Evolutionary conservation across 2,797 vertebrate species (phyloP), one percentile per base, ranked within the genome.

Genomic region (Jordanella pulchra): DNA sequence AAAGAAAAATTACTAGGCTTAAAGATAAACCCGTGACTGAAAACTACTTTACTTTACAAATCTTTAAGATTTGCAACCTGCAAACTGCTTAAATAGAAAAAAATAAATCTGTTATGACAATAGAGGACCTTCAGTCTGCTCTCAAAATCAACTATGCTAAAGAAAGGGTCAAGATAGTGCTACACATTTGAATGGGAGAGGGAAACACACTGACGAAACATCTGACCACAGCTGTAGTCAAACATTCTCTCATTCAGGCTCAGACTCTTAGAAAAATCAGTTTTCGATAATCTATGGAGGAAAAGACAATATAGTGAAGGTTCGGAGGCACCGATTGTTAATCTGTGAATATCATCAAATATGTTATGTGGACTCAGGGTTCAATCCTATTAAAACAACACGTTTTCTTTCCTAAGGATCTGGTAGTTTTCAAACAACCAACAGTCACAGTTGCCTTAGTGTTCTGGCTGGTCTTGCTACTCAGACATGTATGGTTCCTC

Each of bases 1-100:
- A 67, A 7, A 5, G 35, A 7, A 39, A 39, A 0, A n/a, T n/a
- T n/a, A n/a, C n/a, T n/a, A n/a, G n/a, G n/a, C n/a, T n/a, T n/a
- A n/a, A 39, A 39, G 39, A 63, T 27, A 69, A 30, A 47, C 55
- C 48, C 15, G 42, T 68, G 17, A 63, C 3, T 69, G 58, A 14
- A 55, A 66, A 73, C 60, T 35, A 25, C 18, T 27, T 55, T 35
- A 13, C 55, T 58, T 32, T 27, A 7, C 67, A 65, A 70, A 42
- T 44, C 11, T 56, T 30, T 55, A 32, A 66, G 50, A 68, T 67
- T n/a, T 61, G 5, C 5, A n/a, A 42, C 5, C 39, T 35, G 18
- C 35, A 4, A 61, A 35, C 11, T 61, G 32, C 10, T 39, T n/a
- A 21, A n/a, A 35, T 1, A 39, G 5, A 23, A 21, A 50, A 50